A percentile compares a stretch with the other conserved stretches of the same genome.
Conservation (phyloP, 2,797 vertebrate genomes). For the Darevskia mixta region DNA sequence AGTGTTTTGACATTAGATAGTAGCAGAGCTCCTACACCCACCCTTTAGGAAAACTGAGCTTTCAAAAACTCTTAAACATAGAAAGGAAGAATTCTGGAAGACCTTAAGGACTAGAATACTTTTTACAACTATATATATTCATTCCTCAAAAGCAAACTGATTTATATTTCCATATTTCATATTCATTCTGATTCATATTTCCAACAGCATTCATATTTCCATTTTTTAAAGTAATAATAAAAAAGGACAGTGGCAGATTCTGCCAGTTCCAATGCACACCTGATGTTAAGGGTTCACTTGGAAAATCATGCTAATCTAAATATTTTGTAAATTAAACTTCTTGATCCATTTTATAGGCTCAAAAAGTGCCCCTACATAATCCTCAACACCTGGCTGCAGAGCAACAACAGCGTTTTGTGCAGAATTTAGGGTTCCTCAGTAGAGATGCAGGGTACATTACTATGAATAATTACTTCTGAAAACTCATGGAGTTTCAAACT, state of each 20-base stretch:
- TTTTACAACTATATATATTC: conserved; percentile 5
- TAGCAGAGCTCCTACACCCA: background rate
- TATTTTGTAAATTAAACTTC: background rate
- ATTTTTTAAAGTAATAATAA: background rate
- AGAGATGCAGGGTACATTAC: background rate
- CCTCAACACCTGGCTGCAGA: background rate
- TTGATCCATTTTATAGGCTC: background rate
- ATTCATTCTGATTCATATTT: too few species aligned
- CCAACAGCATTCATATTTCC: background rate
- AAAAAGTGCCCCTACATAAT: background rate
- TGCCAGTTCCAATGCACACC: background rate
- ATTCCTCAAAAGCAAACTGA: background rate
- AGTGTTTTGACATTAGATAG: background rate
- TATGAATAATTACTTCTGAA: background rate
- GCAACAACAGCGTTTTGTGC: background rate
- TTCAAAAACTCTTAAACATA: background rate
- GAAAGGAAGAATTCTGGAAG: background rate
- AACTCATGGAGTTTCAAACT: conserved; percentile 17
- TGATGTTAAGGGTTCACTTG: background rate
- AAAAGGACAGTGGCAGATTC: background rate
- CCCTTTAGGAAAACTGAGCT: background rate
- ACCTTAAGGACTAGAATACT: background rate
- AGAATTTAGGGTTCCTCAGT: background rate
- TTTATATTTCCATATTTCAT: too few species aligned
- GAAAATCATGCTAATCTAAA: background rate